A percentile compares a stretch with the other conserved stretches of the same genome.
Conservation (phyloP, 1,140 invertebrate genomes). For the Scaptomyza hsui region DNA sequence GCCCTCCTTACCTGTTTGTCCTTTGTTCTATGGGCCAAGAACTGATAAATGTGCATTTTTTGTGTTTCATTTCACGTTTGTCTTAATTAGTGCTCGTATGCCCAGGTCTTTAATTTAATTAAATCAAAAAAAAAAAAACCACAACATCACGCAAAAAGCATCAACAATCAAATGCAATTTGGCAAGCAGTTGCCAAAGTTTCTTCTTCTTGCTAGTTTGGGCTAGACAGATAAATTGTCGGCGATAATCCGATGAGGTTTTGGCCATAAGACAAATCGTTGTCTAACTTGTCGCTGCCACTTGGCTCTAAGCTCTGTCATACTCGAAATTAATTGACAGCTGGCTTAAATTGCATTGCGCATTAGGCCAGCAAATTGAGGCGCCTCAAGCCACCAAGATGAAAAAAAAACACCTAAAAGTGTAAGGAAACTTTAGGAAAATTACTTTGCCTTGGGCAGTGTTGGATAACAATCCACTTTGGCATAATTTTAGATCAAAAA, state of each 20-base stretch:
- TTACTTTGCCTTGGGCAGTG: slow-evolving; percentile 47
- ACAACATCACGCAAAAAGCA: background rate
- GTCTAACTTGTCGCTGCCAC: slow-evolving; percentile 18
- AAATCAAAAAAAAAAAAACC: slow-evolving; percentile 13
- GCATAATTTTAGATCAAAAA: slow-evolving; percentile 71
- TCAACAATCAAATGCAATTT: slow-evolving; percentile 25
- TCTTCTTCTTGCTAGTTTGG: slow-evolving; percentile 21
- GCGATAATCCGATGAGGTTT: slow-evolving; percentile 16
- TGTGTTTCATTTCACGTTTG: slow-evolving; percentile 48
- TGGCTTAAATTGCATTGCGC: slow-evolving; percentile 55
- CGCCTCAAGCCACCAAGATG: background rate
- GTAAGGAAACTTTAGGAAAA: slow-evolving; percentile 34
- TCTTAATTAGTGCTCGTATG: slow-evolving; percentile 40
- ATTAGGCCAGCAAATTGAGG: slow-evolving; percentile 29
- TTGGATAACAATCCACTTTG: slow-evolving; percentile 71
- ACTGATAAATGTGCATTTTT: slow-evolving; percentile 57
- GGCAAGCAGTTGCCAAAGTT: slow-evolving; percentile 17
- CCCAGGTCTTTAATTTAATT: slow-evolving; percentile 21
- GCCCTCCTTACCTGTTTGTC: slow-evolving; percentile 2
- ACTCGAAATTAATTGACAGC: slow-evolving; percentile 70
- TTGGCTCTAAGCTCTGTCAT: slow-evolving; percentile 20
- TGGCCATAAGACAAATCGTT: slow-evolving; percentile 32
- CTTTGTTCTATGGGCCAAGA: slow-evolving; percentile 19
- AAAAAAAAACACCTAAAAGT: background rate
- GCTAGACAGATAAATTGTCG: slow-evolving; percentile 26